Conservation (phyloP, 2,888 invertebrate species). For the Lacanobia wlatinum region DNA sequence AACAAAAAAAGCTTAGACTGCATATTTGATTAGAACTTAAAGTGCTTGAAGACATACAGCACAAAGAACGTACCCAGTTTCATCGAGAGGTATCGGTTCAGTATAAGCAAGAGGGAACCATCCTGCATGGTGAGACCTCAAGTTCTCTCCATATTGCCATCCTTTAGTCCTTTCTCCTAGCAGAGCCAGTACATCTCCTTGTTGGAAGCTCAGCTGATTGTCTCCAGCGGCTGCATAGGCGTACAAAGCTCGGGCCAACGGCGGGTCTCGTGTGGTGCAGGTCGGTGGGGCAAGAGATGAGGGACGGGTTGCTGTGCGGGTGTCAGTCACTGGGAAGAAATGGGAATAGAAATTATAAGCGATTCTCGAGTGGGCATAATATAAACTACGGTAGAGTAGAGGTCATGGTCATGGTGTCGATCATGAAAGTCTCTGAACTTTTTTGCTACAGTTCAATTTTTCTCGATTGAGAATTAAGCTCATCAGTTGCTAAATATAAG, state of each 20-base stretch:
- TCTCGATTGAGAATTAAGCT: not conserved
- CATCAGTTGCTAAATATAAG: no score
- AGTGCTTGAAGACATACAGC: not conserved
- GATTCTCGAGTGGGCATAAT: not conserved
- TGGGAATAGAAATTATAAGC: not conserved
- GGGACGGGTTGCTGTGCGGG: slow-evolving; percentile 89
- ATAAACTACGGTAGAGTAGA: not conserved
- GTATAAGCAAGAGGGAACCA: slow-evolving; percentile 99
- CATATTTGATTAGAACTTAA: not conserved
- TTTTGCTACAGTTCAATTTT: not conserved
- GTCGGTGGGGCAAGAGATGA: slow-evolving; percentile 92
- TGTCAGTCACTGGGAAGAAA: slow-evolving; percentile 76
- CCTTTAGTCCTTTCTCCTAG: slow-evolving; percentile 98
- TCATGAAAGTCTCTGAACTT: not conserved
- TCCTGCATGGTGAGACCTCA: slow-evolving; percentile 97
- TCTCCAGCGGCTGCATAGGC: slow-evolving; percentile 97
- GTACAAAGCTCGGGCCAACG: slow-evolving; percentile 96
- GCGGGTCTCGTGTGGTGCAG: slow-evolving; percentile 92
- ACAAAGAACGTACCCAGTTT: slow-evolving; percentile 88
- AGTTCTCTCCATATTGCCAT: slow-evolving; percentile 99
- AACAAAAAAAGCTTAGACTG: no score
- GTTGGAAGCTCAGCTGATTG: slow-evolving; percentile 97
- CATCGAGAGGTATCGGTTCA: slow-evolving; percentile 93
- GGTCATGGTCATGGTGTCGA: not conserved
- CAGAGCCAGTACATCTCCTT: slow-evolving; percentile 96